A percentile compares a stretch with the other conserved stretches of the same genome.
These are phyloP conservation scores for Ardeotis arabs DNA, from an alignment of 2,113 vertebrate genomes.

Conservation along the genomic window DNA sequence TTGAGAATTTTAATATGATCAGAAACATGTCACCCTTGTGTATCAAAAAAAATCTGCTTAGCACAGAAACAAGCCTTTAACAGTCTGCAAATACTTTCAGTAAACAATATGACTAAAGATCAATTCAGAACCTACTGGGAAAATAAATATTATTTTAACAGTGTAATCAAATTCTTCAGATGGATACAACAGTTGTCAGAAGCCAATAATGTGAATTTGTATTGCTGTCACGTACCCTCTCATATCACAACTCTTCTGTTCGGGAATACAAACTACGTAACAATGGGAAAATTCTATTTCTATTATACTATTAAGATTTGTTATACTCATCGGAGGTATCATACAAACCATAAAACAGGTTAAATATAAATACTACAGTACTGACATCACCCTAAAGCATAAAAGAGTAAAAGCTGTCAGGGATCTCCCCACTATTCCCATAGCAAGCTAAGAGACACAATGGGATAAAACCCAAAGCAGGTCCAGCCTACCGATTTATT, in stretches of 20 bases:
- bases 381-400: background rate
- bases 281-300: background rate
- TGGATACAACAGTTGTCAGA: background rate
- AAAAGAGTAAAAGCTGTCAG: background rate
- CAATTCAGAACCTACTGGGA: background rate
- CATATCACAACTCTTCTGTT: background rate
- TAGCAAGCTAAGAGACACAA: background rate
- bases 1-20: background rate
- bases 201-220: background rate
- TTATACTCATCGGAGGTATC: background rate
- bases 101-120: background rate
- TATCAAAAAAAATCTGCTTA: background rate
- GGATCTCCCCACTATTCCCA: background rate
- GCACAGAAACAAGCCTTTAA: background rate
- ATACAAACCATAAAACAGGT: background rate
- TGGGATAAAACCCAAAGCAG: background rate
- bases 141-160: conserved; percentile 4
- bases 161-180: background rate
- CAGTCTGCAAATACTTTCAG: background rate
- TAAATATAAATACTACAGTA: background rate
- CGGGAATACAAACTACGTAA: background rate
- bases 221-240: background rate
- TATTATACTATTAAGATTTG: background rate
- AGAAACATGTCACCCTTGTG: background rate
- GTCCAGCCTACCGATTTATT: background rate